phyloP scores from a whole-genome alignment of 1,140 invertebrate genomes.

The Drosophila paulistorum region DNA sequence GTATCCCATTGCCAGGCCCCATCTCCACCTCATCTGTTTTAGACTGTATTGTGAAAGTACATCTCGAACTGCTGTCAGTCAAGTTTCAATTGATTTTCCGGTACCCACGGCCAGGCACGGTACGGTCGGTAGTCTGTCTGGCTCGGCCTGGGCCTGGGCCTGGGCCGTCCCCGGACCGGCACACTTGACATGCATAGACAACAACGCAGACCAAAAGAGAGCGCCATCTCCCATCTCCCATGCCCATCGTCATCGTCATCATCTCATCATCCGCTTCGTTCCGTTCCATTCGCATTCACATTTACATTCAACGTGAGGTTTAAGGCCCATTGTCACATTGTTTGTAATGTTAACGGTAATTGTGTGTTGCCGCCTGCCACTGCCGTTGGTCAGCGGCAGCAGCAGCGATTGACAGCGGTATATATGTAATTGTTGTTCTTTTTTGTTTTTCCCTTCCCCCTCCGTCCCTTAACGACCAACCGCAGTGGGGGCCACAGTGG shows the following conservation, averaged over 20 bases:
- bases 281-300: conserved; percentile 19
- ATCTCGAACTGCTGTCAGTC: conserved; percentile 64
- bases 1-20: conserved; percentile 20
- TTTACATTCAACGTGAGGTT: conserved; percentile 25
- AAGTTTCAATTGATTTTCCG: conserved; percentile 74
- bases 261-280: conserved; percentile 11
- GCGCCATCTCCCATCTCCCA: conserved; percentile 26
- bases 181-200: conserved; percentile 72
- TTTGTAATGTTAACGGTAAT: conserved; percentile 70
- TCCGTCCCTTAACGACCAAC: conserved; percentile 8
- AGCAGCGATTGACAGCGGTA: conserved; percentile 19
- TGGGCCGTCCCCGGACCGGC: not conserved
- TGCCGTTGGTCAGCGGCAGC: conserved; percentile 57
- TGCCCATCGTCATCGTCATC: conserved; percentile 25
- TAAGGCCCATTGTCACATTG: conserved; percentile 54
- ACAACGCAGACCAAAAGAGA: conserved; percentile 17
- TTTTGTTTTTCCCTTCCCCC: conserved; percentile 7
- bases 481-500: conserved; percentile 27
- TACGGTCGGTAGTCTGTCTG: not conserved
- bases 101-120: conserved; percentile 48
- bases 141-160: not conserved
- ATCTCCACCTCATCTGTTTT: conserved; percentile 27
- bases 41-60: conserved; percentile 66
- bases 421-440: conserved; percentile 42
- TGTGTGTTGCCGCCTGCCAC: conserved; percentile 33